phyloP scores from a whole-genome alignment of 2,797 vertebrate genomes.

The Bovichtus diacanthus region DNA sequence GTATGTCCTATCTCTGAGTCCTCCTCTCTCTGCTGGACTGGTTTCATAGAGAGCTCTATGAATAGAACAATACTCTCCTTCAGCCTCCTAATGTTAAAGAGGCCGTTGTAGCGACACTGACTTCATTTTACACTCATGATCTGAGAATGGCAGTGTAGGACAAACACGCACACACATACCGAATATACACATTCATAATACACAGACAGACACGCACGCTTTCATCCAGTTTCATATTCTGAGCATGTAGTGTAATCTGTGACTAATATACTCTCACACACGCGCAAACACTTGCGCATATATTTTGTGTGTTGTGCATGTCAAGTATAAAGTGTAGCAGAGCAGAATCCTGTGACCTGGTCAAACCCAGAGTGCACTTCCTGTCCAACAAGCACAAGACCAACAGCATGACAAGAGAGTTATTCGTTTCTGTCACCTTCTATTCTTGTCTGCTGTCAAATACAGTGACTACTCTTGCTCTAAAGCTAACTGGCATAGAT shows the following conservation, averaged over 20 bases:
- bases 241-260: constrained; percentile 47
- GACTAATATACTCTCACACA: constrained; percentile 57
- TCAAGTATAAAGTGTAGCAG: constrained; percentile 42
- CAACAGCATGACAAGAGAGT: constrained; percentile 40
- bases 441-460: constrained; percentile 41
- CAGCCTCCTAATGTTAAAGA: constrained; percentile 78
- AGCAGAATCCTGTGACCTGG: constrained; percentile 49
- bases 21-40: constrained; percentile 65
- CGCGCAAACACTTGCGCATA: constrained; percentile 37
- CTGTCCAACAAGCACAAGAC: constrained; percentile 55
- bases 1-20: constrained; percentile 40
- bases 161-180: constrained; percentile 32
- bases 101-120: constrained; percentile 75
- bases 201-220: constrained; percentile 8
- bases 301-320: constrained; percentile 46
- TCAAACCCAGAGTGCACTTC: constrained; percentile 49
- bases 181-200: constrained; percentile 26
- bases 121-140: constrained; percentile 79
- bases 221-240: constrained; percentile 51
- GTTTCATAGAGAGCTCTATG: constrained; percentile 78
- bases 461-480: constrained; percentile 11
- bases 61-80: constrained; percentile 84
- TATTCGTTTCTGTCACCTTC: constrained; percentile 32
- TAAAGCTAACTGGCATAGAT: constrained; percentile 10
- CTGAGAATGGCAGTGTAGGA: constrained; percentile 63